These are phyloP conservation scores for Spisula subtruncata DNA, from an alignment of 2,888 invertebrate species.

Conservation along the genomic window DNA sequence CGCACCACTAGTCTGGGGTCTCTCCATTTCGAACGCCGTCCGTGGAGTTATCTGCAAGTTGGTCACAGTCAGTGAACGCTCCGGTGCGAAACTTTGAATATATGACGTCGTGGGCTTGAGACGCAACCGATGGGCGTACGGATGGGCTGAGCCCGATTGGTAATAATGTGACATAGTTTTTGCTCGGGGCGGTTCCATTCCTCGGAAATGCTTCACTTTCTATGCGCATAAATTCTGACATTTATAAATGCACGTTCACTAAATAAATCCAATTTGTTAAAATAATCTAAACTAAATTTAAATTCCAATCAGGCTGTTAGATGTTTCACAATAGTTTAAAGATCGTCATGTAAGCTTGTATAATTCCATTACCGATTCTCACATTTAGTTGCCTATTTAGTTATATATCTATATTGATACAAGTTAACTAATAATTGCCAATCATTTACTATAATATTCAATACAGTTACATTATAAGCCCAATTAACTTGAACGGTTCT, in stretches of 20 bases:
- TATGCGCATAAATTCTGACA: neutral
- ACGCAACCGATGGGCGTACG: slow-evolving; percentile 62
- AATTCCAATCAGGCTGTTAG: neutral
- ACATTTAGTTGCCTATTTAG: neutral
- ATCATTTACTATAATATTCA: neutral
- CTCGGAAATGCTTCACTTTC: neutral
- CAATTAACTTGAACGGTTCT: slow-evolving; percentile 4
- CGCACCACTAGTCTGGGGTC: slow-evolving; percentile 62
- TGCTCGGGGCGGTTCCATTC: slow-evolving; percentile 17
- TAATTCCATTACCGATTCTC: neutral
- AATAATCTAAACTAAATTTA: neutral
- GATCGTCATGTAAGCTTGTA: neutral
- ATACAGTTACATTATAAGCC: slow-evolving; percentile 7
- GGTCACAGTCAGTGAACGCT: slow-evolving; percentile 65
- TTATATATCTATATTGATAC: neutral
- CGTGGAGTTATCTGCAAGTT: slow-evolving; percentile 65
- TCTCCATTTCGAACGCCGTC: slow-evolving; percentile 70
- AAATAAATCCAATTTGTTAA: neutral
- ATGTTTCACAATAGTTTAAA: neutral
- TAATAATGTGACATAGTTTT: slow-evolving; percentile 49
- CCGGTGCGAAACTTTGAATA: slow-evolving; percentile 50
- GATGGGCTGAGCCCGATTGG: slow-evolving; percentile 50
- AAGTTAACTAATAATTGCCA: neutral
- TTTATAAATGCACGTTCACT: neutral
- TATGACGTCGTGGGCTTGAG: slow-evolving; percentile 57